Evolutionary conservation across 2,888 invertebrate genomes (phyloP), one percentile per base, ranked within the genome.

Genomic region (Sarcophaga rosellei): DNA sequence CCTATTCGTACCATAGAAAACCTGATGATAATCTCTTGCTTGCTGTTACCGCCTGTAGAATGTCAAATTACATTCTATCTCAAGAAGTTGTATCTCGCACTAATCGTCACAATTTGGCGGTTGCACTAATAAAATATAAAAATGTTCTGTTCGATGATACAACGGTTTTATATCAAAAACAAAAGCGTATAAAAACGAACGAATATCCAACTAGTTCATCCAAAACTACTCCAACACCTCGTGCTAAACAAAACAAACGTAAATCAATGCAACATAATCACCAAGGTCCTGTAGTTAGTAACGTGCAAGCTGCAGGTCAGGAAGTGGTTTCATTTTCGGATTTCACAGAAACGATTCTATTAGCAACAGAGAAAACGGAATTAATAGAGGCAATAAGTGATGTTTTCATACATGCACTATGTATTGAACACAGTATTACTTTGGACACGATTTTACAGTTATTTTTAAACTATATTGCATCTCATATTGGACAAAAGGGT

Each of bases 391-490:
- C 91, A 17, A 91, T 93, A 23, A 91, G 92, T 79, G 93, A 93
- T 89, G 91, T 90, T 6, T 91, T 93, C 45, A 91, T 93, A 63
- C 92, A 92, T 88, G 92, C 92, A 0, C 88, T 93, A 12, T 92
- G 93, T 81, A 90, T 93, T 47, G 91, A 91, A 88, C 92, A 91
- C 68, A 91, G 91, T 75, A 90, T 93, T 70, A 90, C 91, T 8
- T 87, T 93, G 79, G 93, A 93, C 44, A 90, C 91, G 21, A 88
- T 93, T 84, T 90, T 94, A 8, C 94, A 95, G 93, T 94, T 95
- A 15, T 96, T 95, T 89, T 91, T 96, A 81, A 95, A 95, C 85
- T 96, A 95, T 90, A 92, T 96, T 82, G 95, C 96, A 6, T 95
- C 95, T n/a, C 94, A 95, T 88, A 95, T 95, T 53, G 95, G 95